Evolutionary conservation across 2,888 invertebrate genomes (phyloP), one percentile per base, ranked within the genome.

Genomic region (Microchrysa polita): DNA sequence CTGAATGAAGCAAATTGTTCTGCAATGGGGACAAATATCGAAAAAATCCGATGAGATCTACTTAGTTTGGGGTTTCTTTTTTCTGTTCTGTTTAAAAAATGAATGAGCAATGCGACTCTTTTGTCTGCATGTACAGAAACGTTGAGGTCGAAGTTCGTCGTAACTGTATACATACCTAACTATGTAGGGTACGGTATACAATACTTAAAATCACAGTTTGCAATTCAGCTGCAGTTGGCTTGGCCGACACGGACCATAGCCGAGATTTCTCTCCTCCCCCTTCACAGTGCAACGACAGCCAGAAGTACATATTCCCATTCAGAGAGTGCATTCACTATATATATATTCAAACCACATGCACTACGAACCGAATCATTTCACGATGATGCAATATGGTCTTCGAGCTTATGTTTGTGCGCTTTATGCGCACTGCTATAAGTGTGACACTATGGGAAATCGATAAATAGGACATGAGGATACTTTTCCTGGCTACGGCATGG

Each of bases 381-480:
- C n/a, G n/a, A n/a, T 48, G 48, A 22, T 65, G 20, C 65, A 22
- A 65, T 65, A 2, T 65, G 65, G 65, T 48, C 22, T 48, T n/a
- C n/a, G n/a, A n/a, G n/a, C n/a, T n/a, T 7, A 34, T 16, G 1
- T 34, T 65, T 48, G 48, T 40, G 44, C 14, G 34, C 18, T 34
- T 23, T 22, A 63, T 63, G 61, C 53, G 67, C 69, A 18, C 52
- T 20, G 40, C 42, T 72, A 55, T 72, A 61, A 72, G 59, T 67
- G 65, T 73, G 61, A 67, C 67, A 75, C 73, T 74, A 73, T 74
- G 73, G 67, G 67, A 75, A 75, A 75, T 75, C 75, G 73, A 75
- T 75, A 75, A 75, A 75, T 75, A 67, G 75, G 72, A 75, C 75
- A 73, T 73, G 75, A 72, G 75, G 69, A 75, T 23, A 59, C 23